Conservation (phyloP, 2,888 invertebrate species). For the Xanthorhoe designata region DNA sequence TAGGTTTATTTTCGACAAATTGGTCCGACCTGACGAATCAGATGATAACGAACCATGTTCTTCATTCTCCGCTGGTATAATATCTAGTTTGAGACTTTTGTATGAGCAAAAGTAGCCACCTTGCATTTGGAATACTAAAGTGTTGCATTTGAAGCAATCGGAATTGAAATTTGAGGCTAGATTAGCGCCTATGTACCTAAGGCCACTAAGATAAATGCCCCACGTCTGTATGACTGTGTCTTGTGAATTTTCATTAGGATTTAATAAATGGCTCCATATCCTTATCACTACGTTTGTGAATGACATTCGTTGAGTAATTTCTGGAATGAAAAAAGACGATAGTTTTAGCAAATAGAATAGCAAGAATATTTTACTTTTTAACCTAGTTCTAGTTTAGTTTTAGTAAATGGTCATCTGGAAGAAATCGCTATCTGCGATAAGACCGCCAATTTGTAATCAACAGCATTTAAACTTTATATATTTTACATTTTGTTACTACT, state of each 20-base stretch:
- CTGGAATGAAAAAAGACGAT: conserved; percentile 52
- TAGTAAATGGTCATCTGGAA: too few relatives aligned
- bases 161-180: conserved; percentile 88
- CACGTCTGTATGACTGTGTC: conserved; percentile 91
- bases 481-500: too few relatives aligned
- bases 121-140: conserved; percentile 94
- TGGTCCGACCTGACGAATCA: conserved; percentile 73
- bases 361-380: too few relatives aligned
- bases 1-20: conserved; percentile 68
- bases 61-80: conserved; percentile 78
- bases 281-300: conserved; percentile 78
- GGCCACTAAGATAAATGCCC: conserved; percentile 94
- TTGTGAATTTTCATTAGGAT: conserved; percentile 55
- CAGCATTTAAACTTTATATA: too few relatives aligned
- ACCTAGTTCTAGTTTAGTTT: too few relatives aligned
- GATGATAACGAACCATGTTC: conserved; percentile 77
- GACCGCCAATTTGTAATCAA: too few relatives aligned
- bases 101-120: conserved; percentile 93
- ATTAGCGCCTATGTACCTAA: conserved; percentile 90
- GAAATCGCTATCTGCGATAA: too few relatives aligned
- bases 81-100: conserved; percentile 80
- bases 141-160: conserved; percentile 88
- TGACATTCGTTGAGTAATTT: conserved; percentile 78
- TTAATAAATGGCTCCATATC: conserved; percentile 76
- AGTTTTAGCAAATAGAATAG: neutral